Evolutionary conservation across 2,888 invertebrate genomes (phyloP).

Genomic region (Xylophagus ater): DNA sequence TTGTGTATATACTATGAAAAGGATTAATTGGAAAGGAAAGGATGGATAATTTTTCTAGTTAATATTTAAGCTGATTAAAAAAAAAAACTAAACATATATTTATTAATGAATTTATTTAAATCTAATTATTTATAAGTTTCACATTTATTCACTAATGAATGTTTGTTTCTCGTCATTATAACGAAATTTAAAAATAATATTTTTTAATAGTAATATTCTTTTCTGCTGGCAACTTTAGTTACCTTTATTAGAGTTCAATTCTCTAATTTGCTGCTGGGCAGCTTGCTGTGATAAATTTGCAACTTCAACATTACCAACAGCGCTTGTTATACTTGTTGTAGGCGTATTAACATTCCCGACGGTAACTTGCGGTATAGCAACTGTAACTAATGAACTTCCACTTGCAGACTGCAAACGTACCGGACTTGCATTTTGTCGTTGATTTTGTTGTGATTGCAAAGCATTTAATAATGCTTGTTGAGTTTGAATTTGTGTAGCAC

Average conservation of each 20-base stretch:
- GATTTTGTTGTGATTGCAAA: conserved; percentile 45
- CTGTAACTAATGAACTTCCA: conserved; percentile 45
- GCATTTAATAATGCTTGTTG: conserved; percentile 46
- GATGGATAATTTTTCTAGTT: no score
- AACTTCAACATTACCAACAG: conserved; percentile 29
- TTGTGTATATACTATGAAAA: no score
- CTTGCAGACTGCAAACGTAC: conserved; percentile 47
- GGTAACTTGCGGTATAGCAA: conserved; percentile 39
- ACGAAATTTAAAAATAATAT: conserved; percentile 13
- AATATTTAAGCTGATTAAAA: no score
- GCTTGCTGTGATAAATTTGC: conserved; percentile 29
- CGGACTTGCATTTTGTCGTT: conserved; percentile 47
- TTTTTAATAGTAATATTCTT: no score
- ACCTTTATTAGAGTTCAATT: no score
- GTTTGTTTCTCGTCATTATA: conserved; percentile 14
- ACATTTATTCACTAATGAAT: conserved; percentile 16
- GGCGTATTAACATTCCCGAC: conserved; percentile 14
- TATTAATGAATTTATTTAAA: no score
- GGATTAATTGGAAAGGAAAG: no score
- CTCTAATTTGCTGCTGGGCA: conserved; percentile 38
- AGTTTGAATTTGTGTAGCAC: conserved; percentile 33
- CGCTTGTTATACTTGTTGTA: conserved; percentile 13
- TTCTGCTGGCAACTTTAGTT: no score
- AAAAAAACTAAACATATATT: no score
- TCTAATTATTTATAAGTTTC: conserved; percentile 10